Base-by-base conservation (phyloP, 1,140 invertebrate species). In the Samia ricini region DNA sequence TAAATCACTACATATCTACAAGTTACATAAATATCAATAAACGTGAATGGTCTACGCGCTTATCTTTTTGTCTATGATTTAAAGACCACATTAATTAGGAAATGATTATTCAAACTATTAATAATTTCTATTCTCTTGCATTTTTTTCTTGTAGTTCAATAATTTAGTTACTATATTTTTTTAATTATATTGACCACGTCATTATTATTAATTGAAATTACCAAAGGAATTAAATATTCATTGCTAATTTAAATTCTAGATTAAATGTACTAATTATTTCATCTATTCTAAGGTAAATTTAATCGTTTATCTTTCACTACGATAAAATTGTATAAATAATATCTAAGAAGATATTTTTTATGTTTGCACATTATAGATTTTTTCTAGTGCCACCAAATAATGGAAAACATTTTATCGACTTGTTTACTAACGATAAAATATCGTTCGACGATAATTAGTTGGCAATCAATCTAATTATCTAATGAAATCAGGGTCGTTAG, bases 401-500 rank as follows among this genome's bases (percentile, higher is more conserved):
- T 60, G 33, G 12, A 63, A 67, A 67, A 60, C 49, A 55, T 69
- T 63, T 61, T 66, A 54, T 26, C 23, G 56, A 33, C 59, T 65
- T 64, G 54, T 52, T 49, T 26, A 6, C 26, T 57, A 61, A 58
- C 42, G 21, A n/a, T 18, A 54, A 61, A 52, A 73, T 72, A 79
- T 77, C 74, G 66, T 66, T 63, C 51, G 60, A 56, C 70, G 74
- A 78, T 76, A 68, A 81, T 70, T 57, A 56, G 64, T 68, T 71
- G 54, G 67, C 78, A 79, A 83, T 83, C 76, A 69, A 52, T 56
- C 5, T 72, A 80, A 76, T 81, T 84, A 84, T 84, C 77, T 66
- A 60, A 63, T 56, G 69, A 79, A 81, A 88, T 88, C 77, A 81
- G 77, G 76, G 75, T 60, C 75, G 74, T 77, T 71, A 48, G 68